phyloP scores from a whole-genome alignment of 2,888 invertebrate species.

The Caenorhabditis uteleia region DNA sequence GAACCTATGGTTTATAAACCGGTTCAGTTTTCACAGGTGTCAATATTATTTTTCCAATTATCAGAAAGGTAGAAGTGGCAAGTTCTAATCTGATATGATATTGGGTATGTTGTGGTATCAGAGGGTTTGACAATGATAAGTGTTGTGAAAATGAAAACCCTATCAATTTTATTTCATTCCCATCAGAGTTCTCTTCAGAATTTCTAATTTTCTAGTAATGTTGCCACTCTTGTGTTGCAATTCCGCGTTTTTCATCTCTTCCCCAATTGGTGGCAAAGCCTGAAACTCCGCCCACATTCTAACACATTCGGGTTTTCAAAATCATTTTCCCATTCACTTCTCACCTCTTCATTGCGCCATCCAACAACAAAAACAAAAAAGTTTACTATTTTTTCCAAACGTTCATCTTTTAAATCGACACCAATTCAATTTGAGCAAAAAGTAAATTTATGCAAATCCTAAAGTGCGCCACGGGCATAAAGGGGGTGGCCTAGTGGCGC shows the following conservation, averaged over 20 bases:
- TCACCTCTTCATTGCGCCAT: background rate
- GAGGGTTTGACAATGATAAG: too few relatives aligned
- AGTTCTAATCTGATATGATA: too few relatives aligned
- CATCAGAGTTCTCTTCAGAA: too few relatives aligned
- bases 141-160: too few relatives aligned
- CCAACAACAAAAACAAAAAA: background rate
- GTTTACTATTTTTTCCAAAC: background rate
- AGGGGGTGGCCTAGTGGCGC: too few relatives aligned
- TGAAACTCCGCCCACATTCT: conserved; percentile 33
- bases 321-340: background rate
- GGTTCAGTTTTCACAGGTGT: too few relatives aligned
- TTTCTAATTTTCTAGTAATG: background rate
- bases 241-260: conserved; percentile 18
- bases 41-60: too few relatives aligned
- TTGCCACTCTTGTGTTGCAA: background rate
- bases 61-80: too few relatives aligned
- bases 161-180: too few relatives aligned
- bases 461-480: too few relatives aligned
- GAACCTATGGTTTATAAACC: too few relatives aligned
- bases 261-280: conserved; percentile 33
- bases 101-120: too few relatives aligned
- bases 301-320: background rate
- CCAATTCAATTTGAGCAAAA: conserved; percentile 33
- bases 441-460: conserved; percentile 37
- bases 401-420: conserved; percentile 3